Percentiles rank a stretch among this genome's conserved stretches.
Evolutionary conservation across 2,888 invertebrate genomes (phyloP).

Genomic region (Nineta flava): DNA sequence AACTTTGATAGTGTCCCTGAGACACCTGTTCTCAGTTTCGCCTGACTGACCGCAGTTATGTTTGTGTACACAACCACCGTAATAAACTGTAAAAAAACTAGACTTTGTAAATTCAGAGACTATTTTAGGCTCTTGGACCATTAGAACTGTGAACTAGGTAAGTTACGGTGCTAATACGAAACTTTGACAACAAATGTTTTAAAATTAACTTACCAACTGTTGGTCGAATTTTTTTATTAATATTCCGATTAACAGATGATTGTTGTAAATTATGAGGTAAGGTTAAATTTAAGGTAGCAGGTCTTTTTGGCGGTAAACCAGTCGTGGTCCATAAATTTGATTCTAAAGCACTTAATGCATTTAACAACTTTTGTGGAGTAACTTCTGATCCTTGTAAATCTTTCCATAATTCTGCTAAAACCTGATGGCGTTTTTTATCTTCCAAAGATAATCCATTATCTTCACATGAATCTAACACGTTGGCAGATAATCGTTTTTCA

Average conservation of each 20-base stretch:
- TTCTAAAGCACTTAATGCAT: constrained; percentile 47
- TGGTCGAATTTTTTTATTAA: constrained; percentile 27
- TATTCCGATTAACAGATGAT: constrained; percentile 24
- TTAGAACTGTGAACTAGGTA: too few relatives aligned
- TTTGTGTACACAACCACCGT: too few relatives aligned
- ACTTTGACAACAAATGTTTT: constrained; percentile 1
- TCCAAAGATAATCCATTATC: constrained; percentile 41
- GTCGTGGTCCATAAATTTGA: constrained; percentile 46
- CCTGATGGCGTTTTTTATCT: constrained; percentile 46
- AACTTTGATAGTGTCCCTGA: too few relatives aligned
- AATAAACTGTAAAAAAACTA: too few relatives aligned
- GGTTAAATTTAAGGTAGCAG: constrained; percentile 52
- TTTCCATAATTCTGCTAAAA: constrained; percentile 45
- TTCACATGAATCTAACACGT: neutral
- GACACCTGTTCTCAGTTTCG: too few relatives aligned
- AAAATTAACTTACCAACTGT: constrained; percentile 24
- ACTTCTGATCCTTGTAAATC: constrained; percentile 47
- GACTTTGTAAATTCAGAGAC: too few relatives aligned
- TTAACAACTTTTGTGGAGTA: constrained; percentile 42
- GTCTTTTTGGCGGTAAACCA: constrained; percentile 39
- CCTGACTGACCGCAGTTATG: too few relatives aligned
- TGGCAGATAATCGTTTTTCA: constrained; percentile 16
- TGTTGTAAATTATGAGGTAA: constrained; percentile 20
- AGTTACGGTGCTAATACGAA: too few relatives aligned
- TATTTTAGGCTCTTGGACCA: too few relatives aligned